A percentile compares a stretch with the other conserved stretches of the same genome.
phyloP scores from a whole-genome alignment of 2,113 vertebrate genomes.

The Hirundichthys speculiger region DNA sequence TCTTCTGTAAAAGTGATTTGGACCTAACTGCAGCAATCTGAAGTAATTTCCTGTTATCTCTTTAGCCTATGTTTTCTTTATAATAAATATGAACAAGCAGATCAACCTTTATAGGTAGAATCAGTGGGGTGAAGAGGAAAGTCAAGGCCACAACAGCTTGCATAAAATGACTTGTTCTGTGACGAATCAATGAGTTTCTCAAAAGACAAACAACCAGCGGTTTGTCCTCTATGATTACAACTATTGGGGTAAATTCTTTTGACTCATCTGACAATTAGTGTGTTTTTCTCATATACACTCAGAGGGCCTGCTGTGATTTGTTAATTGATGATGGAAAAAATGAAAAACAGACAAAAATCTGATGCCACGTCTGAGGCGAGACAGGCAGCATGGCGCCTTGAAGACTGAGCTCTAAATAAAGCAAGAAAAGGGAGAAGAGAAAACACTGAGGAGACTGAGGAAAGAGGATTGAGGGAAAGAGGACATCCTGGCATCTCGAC shows the following conservation, averaged over 20 bases:
- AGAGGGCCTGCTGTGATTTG: conserved; percentile 1
- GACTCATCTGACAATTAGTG: neutral
- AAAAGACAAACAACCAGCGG: too few relatives aligned
- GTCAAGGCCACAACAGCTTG: too few relatives aligned
- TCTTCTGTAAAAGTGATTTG: neutral
- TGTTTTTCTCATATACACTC: neutral
- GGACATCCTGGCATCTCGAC: conserved; percentile 14
- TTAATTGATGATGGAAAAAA: conserved; percentile 4
- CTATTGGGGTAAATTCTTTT: neutral
- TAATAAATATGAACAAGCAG: conserved; percentile 14
- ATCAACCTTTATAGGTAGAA: conserved; percentile 1
- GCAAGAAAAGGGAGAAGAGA: neutral
- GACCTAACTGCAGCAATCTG: neutral
- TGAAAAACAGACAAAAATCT: neutral
- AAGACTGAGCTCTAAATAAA: conserved; percentile 33
- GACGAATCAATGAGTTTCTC: too few relatives aligned
- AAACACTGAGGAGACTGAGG: conserved; percentile 7
- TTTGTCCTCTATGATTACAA: too few relatives aligned
- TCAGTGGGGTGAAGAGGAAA: too few relatives aligned
- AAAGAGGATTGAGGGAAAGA: conserved; percentile 26
- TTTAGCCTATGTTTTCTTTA: too few relatives aligned
- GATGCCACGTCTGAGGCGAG: too few relatives aligned
- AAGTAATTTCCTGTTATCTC: neutral
- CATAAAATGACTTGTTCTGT: too few relatives aligned
- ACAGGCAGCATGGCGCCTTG: neutral